Evolutionary conservation across 2,113 vertebrate genomes (phyloP).

Genomic region (Microcebus griseorufus): DNA sequence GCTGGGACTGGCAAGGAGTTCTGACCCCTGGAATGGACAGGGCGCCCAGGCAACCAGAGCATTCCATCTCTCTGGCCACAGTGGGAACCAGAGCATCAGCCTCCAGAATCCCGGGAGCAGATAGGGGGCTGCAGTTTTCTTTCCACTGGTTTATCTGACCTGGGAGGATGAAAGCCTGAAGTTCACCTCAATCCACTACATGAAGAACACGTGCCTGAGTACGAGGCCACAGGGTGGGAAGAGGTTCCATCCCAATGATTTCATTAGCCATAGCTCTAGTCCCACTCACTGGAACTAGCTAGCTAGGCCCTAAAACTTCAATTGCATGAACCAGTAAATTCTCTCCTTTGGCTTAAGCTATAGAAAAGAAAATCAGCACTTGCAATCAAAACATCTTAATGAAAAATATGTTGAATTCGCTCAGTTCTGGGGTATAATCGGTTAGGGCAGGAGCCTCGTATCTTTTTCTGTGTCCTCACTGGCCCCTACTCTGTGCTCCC

Average conservation of each 20-base stretch:
- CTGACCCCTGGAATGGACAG: not conserved
- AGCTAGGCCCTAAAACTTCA: not conserved
- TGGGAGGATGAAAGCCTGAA: not conserved
- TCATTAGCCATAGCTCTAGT: no score
- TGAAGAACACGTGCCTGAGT: not conserved
- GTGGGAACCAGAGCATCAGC: not conserved
- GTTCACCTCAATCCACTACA: fast-evolving
- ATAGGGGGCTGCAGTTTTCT: not conserved
- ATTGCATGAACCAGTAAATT: not conserved
- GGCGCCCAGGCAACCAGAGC: fast-evolving
- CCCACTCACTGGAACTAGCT: no score
- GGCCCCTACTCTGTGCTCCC: fast-evolving
- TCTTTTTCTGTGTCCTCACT: not conserved
- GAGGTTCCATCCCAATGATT: fast-evolving
- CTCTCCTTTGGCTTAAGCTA: not conserved
- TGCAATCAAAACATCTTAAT: not conserved
- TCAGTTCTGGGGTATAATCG: not conserved
- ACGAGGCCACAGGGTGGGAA: fast-evolving
- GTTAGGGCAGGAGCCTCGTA: not conserved
- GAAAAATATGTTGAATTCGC: not conserved
- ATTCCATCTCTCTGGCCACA: not conserved
- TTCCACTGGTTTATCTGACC: not conserved
- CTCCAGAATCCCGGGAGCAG: not conserved
- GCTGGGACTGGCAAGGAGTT: not conserved
- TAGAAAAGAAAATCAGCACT: not conserved